Percentiles rank a stretch among this genome's conserved stretches.
These are phyloP conservation scores for Eulemur rubriventer DNA, from an alignment of 2,797 vertebrate species.

Conservation along the genomic window DNA sequence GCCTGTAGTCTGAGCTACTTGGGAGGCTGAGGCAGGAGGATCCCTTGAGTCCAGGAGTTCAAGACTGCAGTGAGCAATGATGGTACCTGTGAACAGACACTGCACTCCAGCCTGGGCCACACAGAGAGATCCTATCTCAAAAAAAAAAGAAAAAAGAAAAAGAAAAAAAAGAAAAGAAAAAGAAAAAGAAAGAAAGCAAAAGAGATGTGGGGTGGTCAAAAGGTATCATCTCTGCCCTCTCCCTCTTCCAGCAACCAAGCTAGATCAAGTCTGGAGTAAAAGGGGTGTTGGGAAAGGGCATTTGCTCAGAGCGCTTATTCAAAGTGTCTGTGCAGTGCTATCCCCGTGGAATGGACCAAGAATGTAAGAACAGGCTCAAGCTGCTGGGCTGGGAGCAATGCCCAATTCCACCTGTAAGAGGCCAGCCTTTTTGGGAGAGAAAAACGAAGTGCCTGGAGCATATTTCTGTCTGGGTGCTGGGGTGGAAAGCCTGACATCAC, in stretches of 20 bases:
- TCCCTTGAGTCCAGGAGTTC: neutral
- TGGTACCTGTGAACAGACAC: neutral
- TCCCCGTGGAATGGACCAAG: neutral
- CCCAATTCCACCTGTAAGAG: neutral
- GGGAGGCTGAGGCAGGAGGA: neutral
- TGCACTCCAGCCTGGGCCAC: neutral
- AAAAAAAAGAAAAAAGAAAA: too few relatives aligned
- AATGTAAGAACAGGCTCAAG: slow-evolving; percentile 8
- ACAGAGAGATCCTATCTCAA: neutral
- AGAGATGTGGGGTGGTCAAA: neutral
- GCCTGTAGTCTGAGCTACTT: neutral
- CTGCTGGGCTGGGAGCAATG: neutral
- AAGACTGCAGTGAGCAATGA: neutral
- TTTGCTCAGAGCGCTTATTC: neutral
- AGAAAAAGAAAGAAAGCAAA: too few relatives aligned
- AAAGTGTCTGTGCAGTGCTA: neutral
- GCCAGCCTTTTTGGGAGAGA: neutral
- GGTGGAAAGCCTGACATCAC: neutral
- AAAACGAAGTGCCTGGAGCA: neutral
- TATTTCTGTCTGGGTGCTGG: neutral
- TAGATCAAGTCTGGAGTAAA: neutral
- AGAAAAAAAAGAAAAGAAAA: accelerated
- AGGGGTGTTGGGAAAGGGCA: neutral
- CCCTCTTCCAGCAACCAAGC: neutral
- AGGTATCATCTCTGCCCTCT: neutral